Percentiles rank a stretch among this genome's conserved stretches.
Conservation (phyloP, 2,113 vertebrate genomes). For the Scophthalmus maximus region DNA sequence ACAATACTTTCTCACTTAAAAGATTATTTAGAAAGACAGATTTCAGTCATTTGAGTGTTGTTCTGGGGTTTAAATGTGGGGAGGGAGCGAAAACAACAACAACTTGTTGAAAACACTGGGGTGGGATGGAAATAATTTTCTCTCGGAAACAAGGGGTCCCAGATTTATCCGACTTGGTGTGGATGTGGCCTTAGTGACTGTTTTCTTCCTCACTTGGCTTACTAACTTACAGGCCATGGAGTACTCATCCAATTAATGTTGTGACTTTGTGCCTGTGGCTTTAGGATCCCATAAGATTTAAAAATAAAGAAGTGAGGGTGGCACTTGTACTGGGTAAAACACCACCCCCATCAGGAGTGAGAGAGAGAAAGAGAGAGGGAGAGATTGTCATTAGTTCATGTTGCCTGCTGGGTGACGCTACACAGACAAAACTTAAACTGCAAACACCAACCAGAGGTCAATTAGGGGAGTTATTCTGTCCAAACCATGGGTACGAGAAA, state of each 20-base stretch:
- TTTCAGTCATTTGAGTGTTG: conserved; percentile 3
- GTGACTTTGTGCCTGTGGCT: conserved; percentile 60
- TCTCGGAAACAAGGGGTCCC: conserved; percentile 42
- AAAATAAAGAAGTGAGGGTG: neutral
- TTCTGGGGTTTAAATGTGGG: neutral
- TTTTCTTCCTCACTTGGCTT: conserved; percentile 59
- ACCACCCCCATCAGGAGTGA: conserved; percentile 3
- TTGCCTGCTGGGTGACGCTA: conserved; percentile 67
- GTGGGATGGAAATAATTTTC: conserved; percentile 45
- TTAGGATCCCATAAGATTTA: conserved; percentile 21
- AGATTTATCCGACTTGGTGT: conserved; percentile 61
- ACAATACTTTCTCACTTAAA: too few relatives aligned
- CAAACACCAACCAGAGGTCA: conserved; percentile 67
- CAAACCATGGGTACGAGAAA: conserved; percentile 53
- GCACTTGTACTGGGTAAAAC: conserved; percentile 20
- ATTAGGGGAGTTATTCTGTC: conserved; percentile 65
- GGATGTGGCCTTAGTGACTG: conserved; percentile 56
- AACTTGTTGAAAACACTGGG: conserved; percentile 30
- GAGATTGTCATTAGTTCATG: conserved; percentile 55
- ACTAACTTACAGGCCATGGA: conserved; percentile 30
- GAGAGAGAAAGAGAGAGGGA: conserved; percentile 2
- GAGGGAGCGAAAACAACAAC: conserved; percentile 8
- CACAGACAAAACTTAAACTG: conserved; percentile 70
- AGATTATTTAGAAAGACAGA: neutral
- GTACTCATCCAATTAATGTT: conserved; percentile 58